phyloP scores from a whole-genome alignment of 2,888 invertebrate species.

The Zygothrica quintamaculata region DNA sequence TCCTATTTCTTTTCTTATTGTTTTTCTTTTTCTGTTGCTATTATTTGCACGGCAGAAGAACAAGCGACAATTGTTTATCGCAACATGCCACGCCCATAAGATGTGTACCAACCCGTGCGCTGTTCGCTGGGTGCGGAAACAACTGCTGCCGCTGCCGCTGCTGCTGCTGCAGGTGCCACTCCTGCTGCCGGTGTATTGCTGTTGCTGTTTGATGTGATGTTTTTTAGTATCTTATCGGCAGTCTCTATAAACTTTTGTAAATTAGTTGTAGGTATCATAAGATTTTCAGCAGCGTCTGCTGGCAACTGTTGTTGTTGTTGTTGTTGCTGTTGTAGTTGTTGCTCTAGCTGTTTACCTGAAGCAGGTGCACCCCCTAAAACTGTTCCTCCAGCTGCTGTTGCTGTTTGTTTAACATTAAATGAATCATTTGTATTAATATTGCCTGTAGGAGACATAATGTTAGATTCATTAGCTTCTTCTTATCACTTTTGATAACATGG shows the following conservation, averaged over 20 bases:
- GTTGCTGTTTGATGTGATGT: constrained; percentile 72
- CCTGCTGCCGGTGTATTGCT: constrained; percentile 32
- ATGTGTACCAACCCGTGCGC: constrained; percentile 50
- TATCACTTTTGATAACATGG: background rate
- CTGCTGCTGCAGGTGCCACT: constrained; percentile 29
- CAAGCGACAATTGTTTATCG: constrained; percentile 19
- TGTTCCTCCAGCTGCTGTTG: constrained; percentile 20
- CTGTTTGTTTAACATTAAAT: constrained; percentile 41
- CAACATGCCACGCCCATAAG: constrained; percentile 26
- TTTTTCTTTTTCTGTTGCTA: no score
- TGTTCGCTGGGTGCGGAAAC: constrained; percentile 49
- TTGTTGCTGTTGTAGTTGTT: no score
- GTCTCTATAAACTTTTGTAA: constrained; percentile 83
- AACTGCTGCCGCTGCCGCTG: constrained; percentile 6
- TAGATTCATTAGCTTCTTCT: constrained; percentile 3
- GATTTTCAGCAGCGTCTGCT: constrained; percentile 76
- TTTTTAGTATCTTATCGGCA: constrained; percentile 83
- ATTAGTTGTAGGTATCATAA: constrained; percentile 83
- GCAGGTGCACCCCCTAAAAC: constrained; percentile 19
- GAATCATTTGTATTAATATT: constrained; percentile 73
- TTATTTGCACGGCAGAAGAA: constrained; percentile 13
- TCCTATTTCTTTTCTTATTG: background rate
- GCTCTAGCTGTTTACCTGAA: constrained; percentile 41
- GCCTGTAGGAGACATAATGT: constrained; percentile 52
- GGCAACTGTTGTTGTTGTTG: constrained; percentile 55